phyloP scores from a whole-genome alignment of 1,140 invertebrate genomes.

The Pemphigus obesinymphae region DNA sequence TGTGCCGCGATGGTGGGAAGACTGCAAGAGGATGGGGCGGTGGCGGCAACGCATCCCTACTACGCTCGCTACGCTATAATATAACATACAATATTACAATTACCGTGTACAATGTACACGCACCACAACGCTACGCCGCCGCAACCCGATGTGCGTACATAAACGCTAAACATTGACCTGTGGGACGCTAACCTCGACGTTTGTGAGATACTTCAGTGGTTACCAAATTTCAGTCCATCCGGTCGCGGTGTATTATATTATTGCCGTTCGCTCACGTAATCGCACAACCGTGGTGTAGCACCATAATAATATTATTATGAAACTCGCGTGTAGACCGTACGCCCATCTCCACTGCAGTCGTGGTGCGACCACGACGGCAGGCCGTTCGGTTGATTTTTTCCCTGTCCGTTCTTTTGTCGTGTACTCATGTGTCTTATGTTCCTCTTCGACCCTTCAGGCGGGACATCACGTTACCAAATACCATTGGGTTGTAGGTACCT shows the following conservation, averaged over 20 bases:
- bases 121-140: neutral
- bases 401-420: no score
- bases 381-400: no score
- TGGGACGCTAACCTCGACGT: constrained; percentile 31
- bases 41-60: constrained; percentile 5
- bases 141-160: neutral
- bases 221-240: neutral
- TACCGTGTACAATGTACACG: neutral
- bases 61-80: neutral
- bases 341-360: neutral
- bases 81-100: neutral
- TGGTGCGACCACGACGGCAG: neutral
- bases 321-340: neutral
- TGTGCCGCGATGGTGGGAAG: neutral
- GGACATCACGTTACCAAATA: no score
- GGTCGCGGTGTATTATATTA: neutral
- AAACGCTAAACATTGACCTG: constrained; percentile 34
- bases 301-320: no score
- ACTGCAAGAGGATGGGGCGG: neutral
- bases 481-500: no score
- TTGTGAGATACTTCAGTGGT: constrained; percentile 35
- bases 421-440: no score
- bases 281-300: neutral
- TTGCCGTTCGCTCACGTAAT: no score
- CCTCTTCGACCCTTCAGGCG: no score